Evolutionary conservation across 2,113 vertebrate genomes (phyloP).

Genomic region (Shinisaurus crocodilurus): DNA sequence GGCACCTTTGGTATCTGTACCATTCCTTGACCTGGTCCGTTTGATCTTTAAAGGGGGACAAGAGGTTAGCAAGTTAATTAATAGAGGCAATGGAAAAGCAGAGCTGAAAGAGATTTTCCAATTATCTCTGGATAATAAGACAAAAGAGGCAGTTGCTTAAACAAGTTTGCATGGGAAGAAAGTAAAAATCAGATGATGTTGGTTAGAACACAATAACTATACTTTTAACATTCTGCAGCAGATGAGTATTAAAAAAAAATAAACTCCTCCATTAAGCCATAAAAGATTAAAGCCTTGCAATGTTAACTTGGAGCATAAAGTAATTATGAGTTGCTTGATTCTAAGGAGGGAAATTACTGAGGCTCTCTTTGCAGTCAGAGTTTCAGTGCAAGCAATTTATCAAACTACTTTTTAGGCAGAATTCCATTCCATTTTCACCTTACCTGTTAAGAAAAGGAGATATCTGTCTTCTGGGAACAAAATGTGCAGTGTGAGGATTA

Average conservation of each 20-base stretch:
- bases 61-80: not conserved
- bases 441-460: constrained; percentile 56
- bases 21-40: not conserved
- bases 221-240: no score
- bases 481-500: not conserved
- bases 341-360: not conserved
- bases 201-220: not conserved
- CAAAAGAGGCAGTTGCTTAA: not conserved
- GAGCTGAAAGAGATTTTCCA: constrained; percentile 8
- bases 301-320: not conserved
- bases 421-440: not conserved
- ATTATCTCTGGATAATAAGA: constrained; percentile 12
- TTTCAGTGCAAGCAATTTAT: constrained; percentile 12
- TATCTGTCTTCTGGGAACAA: constrained; percentile 29
- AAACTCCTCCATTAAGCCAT: not conserved
- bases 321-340: constrained; percentile 30
- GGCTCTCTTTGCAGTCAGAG: not conserved
- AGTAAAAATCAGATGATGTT: not conserved
- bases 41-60: not conserved
- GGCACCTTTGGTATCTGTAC: not conserved
- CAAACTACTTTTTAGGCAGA: not conserved
- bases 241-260: not conserved
- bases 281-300: not conserved
- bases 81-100: constrained; percentile 14
- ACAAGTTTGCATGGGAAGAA: not conserved